A percentile compares a stretch with the other conserved stretches of the same genome.
Conservation (phyloP, 2,113 vertebrate genomes). For the Serinus canaria region DNA sequence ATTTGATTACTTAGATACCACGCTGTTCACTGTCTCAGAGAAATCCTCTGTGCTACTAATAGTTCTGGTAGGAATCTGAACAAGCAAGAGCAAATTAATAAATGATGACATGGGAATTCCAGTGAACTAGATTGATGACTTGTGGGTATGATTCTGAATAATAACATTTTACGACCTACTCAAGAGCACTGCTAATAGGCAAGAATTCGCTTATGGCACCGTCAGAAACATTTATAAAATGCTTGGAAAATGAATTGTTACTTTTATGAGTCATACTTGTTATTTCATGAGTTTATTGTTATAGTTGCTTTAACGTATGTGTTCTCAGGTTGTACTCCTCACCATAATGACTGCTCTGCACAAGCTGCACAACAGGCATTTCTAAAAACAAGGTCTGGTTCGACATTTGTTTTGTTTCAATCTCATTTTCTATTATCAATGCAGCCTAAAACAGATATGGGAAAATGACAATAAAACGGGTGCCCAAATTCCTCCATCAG, state of each 20-base stretch:
- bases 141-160: conserved; percentile 21
- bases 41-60: neutral
- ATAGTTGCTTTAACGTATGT: neutral
- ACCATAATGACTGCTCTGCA: neutral
- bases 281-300: neutral
- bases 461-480: neutral
- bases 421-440: neutral
- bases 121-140: conserved; percentile 19
- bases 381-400: neutral
- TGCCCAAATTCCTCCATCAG: neutral
- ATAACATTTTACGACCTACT: neutral
- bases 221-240: neutral
- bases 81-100: conserved; percentile 42
- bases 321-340: neutral
- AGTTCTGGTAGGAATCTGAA: conserved; percentile 11
- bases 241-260: neutral
- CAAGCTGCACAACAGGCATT: neutral
- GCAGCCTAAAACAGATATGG: neutral
- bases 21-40: neutral
- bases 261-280: conserved; percentile 1
- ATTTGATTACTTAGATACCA: conserved; percentile 22
- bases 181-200: neutral
- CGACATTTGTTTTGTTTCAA: conserved; percentile 11
- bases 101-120: conserved; percentile 36
- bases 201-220: neutral